phyloP scores from a whole-genome alignment of 2,797 vertebrate genomes.

The Buceros bicornis region DNA sequence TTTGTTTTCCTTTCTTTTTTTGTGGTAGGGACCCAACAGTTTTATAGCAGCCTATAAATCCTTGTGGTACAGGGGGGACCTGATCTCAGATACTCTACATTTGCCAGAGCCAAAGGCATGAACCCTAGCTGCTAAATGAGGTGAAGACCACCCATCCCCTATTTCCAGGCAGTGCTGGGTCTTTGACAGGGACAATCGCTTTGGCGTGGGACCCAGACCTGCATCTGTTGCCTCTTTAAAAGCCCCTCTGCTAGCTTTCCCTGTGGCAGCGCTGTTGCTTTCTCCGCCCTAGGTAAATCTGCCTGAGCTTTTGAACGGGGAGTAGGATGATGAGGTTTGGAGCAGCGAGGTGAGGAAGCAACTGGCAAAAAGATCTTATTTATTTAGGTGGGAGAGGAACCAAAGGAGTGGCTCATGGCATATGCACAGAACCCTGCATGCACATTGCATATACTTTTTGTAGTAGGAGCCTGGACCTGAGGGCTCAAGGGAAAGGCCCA shows the following conservation, averaged over 20 bases:
- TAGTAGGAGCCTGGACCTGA: neutral
- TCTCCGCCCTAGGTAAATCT: neutral
- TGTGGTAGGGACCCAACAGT: neutral
- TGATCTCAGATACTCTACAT: neutral
- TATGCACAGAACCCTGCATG: neutral
- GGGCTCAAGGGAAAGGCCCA: neutral
- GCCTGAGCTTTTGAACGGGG: neutral
- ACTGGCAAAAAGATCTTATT: neutral
- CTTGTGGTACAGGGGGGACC: neutral
- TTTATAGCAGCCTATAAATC: neutral
- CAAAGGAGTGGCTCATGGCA: neutral
- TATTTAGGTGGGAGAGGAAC: neutral
- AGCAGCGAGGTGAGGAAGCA: neutral
- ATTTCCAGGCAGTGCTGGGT: neutral
- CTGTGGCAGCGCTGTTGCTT: neutral
- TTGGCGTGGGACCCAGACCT: neutral
- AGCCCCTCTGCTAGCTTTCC: accelerated
- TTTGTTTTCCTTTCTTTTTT: accelerated
- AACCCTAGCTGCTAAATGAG: neutral
- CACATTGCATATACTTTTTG: neutral
- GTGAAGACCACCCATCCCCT: neutral
- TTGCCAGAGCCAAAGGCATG: neutral
- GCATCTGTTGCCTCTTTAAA: neutral
- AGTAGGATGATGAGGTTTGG: neutral
- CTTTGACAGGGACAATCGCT: neutral